Evolutionary conservation across 2,113 vertebrate species (phyloP).

Genomic region (Corythornis madagascariensis): DNA sequence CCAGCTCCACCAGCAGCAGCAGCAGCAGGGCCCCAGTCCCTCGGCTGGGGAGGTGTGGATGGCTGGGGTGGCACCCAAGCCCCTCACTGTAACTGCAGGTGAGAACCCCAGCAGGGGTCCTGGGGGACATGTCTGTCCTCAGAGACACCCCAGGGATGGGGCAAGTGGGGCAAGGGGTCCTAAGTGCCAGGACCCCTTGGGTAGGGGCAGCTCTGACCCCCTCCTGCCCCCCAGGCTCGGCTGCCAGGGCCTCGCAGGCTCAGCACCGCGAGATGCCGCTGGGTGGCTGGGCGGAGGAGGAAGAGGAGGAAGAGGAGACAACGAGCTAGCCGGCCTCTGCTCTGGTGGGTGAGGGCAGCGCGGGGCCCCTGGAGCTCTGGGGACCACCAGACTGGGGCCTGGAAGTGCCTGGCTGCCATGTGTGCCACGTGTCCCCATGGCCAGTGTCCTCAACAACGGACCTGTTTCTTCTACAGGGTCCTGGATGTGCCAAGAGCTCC

Average conservation of each 20-base stretch:
- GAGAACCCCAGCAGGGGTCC: background rate
- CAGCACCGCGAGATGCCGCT: slow-evolving; percentile 74
- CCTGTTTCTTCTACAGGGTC: background rate
- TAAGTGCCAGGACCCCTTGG: background rate
- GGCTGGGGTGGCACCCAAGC: background rate
- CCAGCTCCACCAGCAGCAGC: slow-evolving; percentile 59
- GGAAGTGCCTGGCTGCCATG: background rate
- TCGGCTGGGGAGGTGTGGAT: background rate
- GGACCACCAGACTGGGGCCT: background rate
- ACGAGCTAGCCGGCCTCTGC: background rate
- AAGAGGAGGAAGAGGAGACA: background rate
- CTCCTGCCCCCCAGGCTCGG: background rate
- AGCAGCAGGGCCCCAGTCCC: background rate
- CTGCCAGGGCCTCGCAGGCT: slow-evolving; percentile 58
- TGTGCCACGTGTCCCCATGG: accelerated
- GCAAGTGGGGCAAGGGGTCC: background rate
- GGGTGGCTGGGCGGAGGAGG: slow-evolving; percentile 92
- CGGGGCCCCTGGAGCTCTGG: background rate
- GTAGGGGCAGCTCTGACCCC: background rate
- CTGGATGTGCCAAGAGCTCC: background rate
- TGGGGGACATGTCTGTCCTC: slow-evolving; percentile 75
- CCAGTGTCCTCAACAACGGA: background rate
- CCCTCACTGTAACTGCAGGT: background rate
- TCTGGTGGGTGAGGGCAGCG: background rate
- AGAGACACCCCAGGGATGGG: slow-evolving; percentile 70